Evolutionary conservation across 2,113 vertebrate genomes (phyloP).

Genomic region (Notechis scutatus): DNA sequence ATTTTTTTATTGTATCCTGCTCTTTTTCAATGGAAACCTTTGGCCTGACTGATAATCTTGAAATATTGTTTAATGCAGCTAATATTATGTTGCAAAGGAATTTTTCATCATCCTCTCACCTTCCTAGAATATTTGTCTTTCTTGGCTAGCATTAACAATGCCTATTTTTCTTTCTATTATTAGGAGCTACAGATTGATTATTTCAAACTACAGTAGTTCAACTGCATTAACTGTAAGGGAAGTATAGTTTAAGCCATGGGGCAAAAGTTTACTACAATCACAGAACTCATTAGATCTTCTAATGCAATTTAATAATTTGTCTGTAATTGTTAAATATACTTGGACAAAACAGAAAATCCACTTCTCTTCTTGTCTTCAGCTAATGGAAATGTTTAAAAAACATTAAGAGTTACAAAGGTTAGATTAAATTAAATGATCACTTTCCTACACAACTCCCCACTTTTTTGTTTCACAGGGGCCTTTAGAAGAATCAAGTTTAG

Average conservation of each 20-base stretch:
- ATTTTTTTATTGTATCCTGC: neutral
- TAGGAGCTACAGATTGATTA: constrained; percentile 18
- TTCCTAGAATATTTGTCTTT: neutral
- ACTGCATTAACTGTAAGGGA: constrained; percentile 21
- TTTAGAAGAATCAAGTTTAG: neutral
- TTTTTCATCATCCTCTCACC: neutral
- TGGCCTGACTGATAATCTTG: neutral
- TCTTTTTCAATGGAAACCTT: neutral
- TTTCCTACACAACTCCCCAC: neutral
- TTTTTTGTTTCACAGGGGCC: neutral
- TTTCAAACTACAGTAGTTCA: neutral
- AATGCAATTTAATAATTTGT: constrained; percentile 37
- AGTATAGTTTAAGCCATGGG: constrained; percentile 14
- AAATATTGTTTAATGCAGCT: neutral
- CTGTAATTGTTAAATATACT: constrained; percentile 26
- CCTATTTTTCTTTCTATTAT: constrained; percentile 32
- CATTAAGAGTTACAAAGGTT: neutral
- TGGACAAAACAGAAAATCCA: constrained; percentile 37
- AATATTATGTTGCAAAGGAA: constrained; percentile 11
- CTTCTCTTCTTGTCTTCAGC: constrained; percentile 8
- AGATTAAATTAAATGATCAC: neutral
- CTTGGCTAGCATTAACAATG: neutral
- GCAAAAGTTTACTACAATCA: constrained; percentile 33
- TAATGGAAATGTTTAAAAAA: constrained; percentile 15
- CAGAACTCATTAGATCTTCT: constrained; percentile 15